Percentiles rank a stretch among this genome's conserved stretches.
Evolutionary conservation across 2,797 vertebrate genomes (phyloP).

Genomic region (Rhinogobio ventralis): DNA sequence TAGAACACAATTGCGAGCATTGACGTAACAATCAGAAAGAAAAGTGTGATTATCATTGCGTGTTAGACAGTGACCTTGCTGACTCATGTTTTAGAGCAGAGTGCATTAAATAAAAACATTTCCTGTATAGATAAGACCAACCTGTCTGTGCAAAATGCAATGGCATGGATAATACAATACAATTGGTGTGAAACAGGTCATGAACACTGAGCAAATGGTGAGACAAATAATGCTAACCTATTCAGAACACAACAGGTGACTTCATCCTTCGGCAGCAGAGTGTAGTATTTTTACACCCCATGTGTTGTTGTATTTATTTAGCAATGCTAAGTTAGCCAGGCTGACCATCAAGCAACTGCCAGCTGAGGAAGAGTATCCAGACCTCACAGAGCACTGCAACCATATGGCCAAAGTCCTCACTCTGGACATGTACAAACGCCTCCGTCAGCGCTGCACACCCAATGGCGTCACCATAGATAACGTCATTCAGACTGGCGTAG

Average conservation of each 20-base stretch:
- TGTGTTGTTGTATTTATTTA: constrained; percentile 75
- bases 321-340: constrained; percentile 73
- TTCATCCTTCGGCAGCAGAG: constrained; percentile 71
- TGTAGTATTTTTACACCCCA: constrained; percentile 49
- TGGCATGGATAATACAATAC: background rate
- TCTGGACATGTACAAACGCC: constrained; percentile 76
- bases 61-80: constrained; percentile 65
- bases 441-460: constrained; percentile 73
- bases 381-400: constrained; percentile 80
- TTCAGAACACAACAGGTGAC: constrained; percentile 63
- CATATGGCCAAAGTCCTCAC: constrained; percentile 81
- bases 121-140: constrained; percentile 7
- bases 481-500: constrained; percentile 85
- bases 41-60: background rate
- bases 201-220: background rate
- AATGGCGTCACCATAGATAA: constrained; percentile 80
- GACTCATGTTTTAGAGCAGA: constrained; percentile 41
- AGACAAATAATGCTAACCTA: background rate
- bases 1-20: background rate
- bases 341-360: constrained; percentile 77
- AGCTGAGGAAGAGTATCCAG: constrained; percentile 81
- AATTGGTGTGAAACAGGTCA: background rate
- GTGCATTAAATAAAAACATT: background rate
- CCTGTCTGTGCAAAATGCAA: background rate
- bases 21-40: background rate